These are phyloP conservation scores for Gallinago undulata DNA, from an alignment of 2,113 vertebrate genomes.

Conservation along the genomic window DNA sequence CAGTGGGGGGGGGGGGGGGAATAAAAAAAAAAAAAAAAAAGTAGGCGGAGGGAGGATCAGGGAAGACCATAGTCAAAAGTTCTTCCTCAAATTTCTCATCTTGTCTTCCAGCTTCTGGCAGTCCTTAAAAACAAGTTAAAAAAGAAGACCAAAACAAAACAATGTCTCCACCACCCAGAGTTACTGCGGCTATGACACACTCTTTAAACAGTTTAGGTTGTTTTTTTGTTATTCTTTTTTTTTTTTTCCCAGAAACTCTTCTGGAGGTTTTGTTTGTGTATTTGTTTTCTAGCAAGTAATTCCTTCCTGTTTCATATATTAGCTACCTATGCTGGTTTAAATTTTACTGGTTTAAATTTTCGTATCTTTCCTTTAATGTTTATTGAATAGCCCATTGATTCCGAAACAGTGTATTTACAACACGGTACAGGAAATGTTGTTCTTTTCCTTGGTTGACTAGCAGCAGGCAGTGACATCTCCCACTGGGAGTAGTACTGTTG, in stretches of 20 bases:
- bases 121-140: not conserved
- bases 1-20: rapidly evolving
- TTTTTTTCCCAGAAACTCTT: not conserved
- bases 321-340: not conserved
- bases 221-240: not conserved
- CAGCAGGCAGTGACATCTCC: not conserved
- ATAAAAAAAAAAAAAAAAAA: rapidly evolving
- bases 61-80: not conserved
- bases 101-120: not conserved
- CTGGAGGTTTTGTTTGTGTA: not conserved
- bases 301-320: not conserved
- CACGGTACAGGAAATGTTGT: rapidly evolving
- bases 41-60: not conserved
- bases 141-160: not conserved
- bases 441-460: not conserved
- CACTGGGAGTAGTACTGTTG: not conserved
- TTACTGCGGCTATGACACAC: not conserved
- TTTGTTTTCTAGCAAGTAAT: not conserved
- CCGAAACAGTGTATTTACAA: not conserved
- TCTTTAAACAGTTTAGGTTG: not conserved
- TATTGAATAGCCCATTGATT: not conserved
- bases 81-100: not conserved
- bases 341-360: not conserved
- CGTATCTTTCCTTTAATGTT: not conserved
- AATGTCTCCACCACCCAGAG: rapidly evolving